Base-by-base conservation (phyloP, 2,888 invertebrate genomes). In the Campaea margaritaria region DNA sequence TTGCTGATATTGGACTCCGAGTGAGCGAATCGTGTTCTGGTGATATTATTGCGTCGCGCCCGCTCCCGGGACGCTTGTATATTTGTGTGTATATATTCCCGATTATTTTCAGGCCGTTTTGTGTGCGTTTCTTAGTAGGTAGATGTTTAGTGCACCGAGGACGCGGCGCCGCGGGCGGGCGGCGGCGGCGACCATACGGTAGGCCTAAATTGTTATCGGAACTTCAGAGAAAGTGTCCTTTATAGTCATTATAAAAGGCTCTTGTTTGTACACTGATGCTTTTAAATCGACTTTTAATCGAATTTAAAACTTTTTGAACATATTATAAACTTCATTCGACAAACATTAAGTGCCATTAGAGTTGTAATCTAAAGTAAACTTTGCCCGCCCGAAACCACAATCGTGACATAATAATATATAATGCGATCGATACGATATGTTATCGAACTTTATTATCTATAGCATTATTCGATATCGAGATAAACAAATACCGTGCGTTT, bases 21-120 rank as follows among this genome's bases (percentile, higher is more conserved):
- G 90, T 89, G 91, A 90, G 91, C 89, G 87, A 86, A 86, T 81
- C 84, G 89, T 89, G 89, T 90, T 86, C 79, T 82, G 83, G 86
- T 86, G 86, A 86, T 86, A 86, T 85, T 85, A 78, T 68, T 72
- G 70, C 72, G 67, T 68, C 60, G 66, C 75, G 74, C 72, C 73
- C 75, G 72, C 73, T 71, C 76, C 76, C 73, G 71, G 69, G 74
- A 74, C 78, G 73, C 67, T 71, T 81, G 80, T 85, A 81, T 70
- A 81, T 82, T 76, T 82, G 87, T 91, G 91, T 91, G 90, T 91
- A 90, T 79, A 91, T 91, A 90, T 82, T 82, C 77, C 75, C 76
- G 73, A 80, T 81, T 79, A 60, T 43, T 59, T 79, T 76, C 73
- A 80, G 81, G 81, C 82, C 79, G 80, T 81, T 66, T 78, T 81